Base-by-base conservation (phyloP, 2,888 invertebrate genomes). In the Schizotus pectinicornis region DNA sequence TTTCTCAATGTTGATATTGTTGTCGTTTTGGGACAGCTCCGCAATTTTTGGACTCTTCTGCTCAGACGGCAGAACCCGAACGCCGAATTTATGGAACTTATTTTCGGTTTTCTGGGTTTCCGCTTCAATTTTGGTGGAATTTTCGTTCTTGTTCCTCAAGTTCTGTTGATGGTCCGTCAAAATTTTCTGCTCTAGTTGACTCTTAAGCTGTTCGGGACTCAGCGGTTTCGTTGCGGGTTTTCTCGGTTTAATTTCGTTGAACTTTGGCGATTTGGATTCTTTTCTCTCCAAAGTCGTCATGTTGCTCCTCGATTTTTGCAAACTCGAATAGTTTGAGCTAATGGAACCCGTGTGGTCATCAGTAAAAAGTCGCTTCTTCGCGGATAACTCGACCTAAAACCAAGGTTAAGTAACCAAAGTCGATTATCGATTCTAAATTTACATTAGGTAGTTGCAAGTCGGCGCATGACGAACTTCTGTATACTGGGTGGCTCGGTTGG, bases 391-490 rank as follows among this genome's bases (percentile, higher is more conserved):
- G 51, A 74, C 70, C 78, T 78, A 61, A 7, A 73, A 71, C 13
- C 52, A 59, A 62, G 39, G 22, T 56, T 31, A 34, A 14, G 14
- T n/a, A 1, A 8, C n/a, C 13, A 36, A 31, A 9, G 9, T 9
- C 31, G 2, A 8, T n/a, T 31, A n/a, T 33, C 2, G 14, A 38
- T 22, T 22, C 5, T 22, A 22, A 22, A 22, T 22, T 22, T 22
- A 22, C 22, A 22, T 22, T 22, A 22, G 22, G 22, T 22, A 22
- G 22, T 22, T 22, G 22, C 22, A 94, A 82, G 71, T 93, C 92
- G 62, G 91, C 88, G 39, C 88, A 88, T 2, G 93, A 93, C 37
- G 92, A 90, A 67, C 92, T 88, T 65, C 88, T 82, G 74, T 90
- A 88, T 63, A 93, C 79, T 0, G 93, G 93, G 79, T 94, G 93